Conservation (phyloP, 2,113 vertebrate genomes). For the Pangasianodon hypophthalmus region DNA sequence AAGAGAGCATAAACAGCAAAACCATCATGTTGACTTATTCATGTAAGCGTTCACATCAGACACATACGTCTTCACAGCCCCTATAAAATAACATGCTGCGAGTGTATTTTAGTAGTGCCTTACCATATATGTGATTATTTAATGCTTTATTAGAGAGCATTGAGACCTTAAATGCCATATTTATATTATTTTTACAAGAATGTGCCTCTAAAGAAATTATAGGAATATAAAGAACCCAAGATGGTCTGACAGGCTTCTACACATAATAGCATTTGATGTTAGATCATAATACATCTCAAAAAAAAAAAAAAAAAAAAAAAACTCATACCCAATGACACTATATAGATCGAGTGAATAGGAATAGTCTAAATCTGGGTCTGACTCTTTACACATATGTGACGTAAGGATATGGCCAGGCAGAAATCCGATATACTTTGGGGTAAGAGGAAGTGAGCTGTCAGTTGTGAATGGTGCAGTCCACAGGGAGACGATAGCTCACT, state of each 20-base stretch:
- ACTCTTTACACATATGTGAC: background rate
- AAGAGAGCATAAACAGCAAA: background rate
- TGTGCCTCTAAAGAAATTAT: background rate
- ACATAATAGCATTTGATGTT: background rate
- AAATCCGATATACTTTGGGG: slow-evolving; percentile 6
- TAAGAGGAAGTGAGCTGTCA: slow-evolving; percentile 43
- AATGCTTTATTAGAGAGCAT: background rate
- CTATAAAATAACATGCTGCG: background rate
- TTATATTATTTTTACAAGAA: background rate
- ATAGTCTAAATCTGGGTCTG: background rate
- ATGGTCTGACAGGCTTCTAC: background rate
- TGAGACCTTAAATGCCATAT: background rate
- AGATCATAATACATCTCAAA: background rate
- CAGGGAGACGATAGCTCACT: slow-evolving; percentile 33
- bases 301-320: too few relatives aligned
- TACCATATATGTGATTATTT: background rate
- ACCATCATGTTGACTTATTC: background rate
- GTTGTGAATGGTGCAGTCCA: slow-evolving; percentile 44
- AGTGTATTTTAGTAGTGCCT: background rate
- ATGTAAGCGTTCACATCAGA: background rate
- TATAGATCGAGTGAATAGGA: background rate
- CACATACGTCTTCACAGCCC: background rate
- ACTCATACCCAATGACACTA: background rate
- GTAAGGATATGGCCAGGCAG: background rate
- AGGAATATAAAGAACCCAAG: background rate